These are phyloP conservation scores for Falco punctatus DNA, from an alignment of 2,113 vertebrate species.

Conservation along the genomic window DNA sequence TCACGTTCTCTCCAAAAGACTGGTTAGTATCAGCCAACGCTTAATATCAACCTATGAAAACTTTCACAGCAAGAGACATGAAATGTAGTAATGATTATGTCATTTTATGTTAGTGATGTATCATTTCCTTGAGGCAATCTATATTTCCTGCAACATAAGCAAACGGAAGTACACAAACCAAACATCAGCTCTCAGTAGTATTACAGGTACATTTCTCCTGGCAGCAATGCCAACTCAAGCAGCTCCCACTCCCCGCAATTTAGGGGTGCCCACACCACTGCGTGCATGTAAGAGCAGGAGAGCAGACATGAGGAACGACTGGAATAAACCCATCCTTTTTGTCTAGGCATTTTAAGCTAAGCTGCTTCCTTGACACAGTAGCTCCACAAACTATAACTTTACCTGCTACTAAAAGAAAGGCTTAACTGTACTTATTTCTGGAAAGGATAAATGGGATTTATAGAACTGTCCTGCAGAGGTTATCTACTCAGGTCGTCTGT, in stretches of 20 bases:
- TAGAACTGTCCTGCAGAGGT: background rate
- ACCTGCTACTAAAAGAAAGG: background rate
- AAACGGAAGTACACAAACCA: background rate
- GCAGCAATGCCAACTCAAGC: background rate
- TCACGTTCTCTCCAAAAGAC: background rate
- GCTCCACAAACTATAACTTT: background rate
- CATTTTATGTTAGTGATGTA: no score
- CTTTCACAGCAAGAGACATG: background rate
- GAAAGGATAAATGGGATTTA: background rate
- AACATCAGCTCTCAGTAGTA: background rate
- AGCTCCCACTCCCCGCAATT: background rate
- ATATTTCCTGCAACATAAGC: background rate
- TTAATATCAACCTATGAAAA: background rate
- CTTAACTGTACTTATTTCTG: background rate
- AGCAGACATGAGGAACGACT: rapidly evolving
- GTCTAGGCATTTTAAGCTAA: background rate
- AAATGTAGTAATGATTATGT: rapidly evolving
- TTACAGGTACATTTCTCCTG: rapidly evolving
- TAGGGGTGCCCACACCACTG: background rate
- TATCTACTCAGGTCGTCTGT: background rate
- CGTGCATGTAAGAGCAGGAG: no score
- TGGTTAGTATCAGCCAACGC: background rate
- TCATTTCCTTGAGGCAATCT: background rate
- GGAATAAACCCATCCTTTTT: background rate
- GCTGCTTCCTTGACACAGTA: background rate